Evolutionary conservation across 2,888 invertebrate genomes (phyloP), one percentile per base, ranked within the genome.

Genomic region (Archips crataeganus): DNA sequence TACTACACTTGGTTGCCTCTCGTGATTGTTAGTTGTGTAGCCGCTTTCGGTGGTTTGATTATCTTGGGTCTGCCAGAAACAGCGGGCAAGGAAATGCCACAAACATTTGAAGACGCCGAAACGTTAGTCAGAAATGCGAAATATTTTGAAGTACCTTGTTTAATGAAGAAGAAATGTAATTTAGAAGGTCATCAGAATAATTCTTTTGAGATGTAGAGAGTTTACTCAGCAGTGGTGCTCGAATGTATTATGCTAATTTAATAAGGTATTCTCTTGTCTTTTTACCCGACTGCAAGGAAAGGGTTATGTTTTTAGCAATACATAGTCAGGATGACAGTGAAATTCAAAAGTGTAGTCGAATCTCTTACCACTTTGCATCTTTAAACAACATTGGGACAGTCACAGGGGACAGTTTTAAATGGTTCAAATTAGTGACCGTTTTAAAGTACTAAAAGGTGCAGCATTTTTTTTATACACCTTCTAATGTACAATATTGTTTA

Each of bases 21-120:
- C 47, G 78, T 87, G 0, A 77, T 92, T 10, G 77, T 88, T 34
- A 89, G 86, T 0, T 59, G 63, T 8, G 68, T 88, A 49, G 85
- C 88, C 3, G 77, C 79, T 0, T 9, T 84, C 8, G 86, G 85
- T 23, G 85, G 81, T 9, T 11, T 84, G 0, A 64, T 88, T 3
- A 81, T 87, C 2, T 75, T 91, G 3, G 76, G 81, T 11, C 77
- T 93, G 49, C 92, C 93, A 0, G 93, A 93, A 77, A 93, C 93
- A 2, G 88, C 90, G 0, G 81, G 79, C 2, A 88, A 82, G 75
- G 88, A 90, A 70, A 85, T 93, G 86, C 93, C 93, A 0, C 90
- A 92, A 73, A 88, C 90, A 0, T 92, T 92, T 78, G 88, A 90
- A 9, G 91, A 90, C 51, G 87, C 92, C 1, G 92, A 92, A 75